Base-by-base conservation (phyloP, 2,888 invertebrate species). In the Pterobdella sp. region DNA sequence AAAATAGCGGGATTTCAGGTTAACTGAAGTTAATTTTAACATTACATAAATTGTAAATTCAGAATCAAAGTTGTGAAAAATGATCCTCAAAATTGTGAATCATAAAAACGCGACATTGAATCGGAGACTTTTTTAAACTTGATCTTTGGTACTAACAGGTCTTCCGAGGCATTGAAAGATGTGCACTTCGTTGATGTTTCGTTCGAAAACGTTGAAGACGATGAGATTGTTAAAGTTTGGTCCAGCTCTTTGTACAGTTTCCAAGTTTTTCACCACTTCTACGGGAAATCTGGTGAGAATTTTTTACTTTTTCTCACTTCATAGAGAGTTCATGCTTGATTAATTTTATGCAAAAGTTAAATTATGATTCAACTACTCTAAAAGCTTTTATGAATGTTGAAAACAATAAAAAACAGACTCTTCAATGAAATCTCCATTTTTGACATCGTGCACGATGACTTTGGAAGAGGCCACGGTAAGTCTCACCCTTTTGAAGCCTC, bases 131-230 rank as follows among this genome's bases (percentile, higher is more conserved):
- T n/a, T n/a, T n/a, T n/a, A n/a, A n/a, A n/a, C n/a, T n/a, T n/a
- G n/a, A n/a, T n/a, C n/a, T n/a, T n/a, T n/a, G 26, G 2, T 22
- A 26, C 69, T 32, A n/a, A 69, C 69, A 69, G 42, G 32, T 69
- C 69, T 69, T 18, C 69, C 69, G 7, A 69, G 29, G 63, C 63
- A 63, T 14, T 60, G 71, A 35, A 71, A 71, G n/a, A 71, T 60
- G 37, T 71, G 71, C 42, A 71, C 34, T 29, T 71, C 71, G 31
- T 42, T 52, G 52, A 71, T 60, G 3, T 42, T n/a, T 18, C 36
- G 3, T n/a, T 71, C 71, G n/a, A 22, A 63, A 7, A 63, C 35
- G 26, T n/a, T 63, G 36, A 71, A 71, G n/a, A 63, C 32, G 29
- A 71, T 63, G 34, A 71, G 36, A 36, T 71, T 63, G 63, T 63